These are phyloP conservation scores for Dimorphilus gyrociliatus DNA, from an alignment of 2,888 invertebrate genomes.

Conservation along the genomic window DNA sequence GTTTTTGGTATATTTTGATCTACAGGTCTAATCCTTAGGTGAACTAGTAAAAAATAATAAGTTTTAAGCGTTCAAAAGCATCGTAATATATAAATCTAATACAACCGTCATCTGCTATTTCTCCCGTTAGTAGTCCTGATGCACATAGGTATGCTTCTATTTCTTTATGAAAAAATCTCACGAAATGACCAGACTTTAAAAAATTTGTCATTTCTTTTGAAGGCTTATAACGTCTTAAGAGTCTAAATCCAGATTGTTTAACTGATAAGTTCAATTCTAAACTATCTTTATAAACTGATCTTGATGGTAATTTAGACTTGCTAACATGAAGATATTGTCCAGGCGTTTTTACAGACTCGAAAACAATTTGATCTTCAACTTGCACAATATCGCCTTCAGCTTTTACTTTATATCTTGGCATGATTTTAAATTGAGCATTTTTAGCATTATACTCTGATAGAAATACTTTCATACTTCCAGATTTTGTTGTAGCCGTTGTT, in stretches of 20 bases:
- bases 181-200: constrained; percentile 23
- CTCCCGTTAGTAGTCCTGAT: constrained; percentile 30
- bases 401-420: constrained; percentile 36
- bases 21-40: constrained; percentile 25
- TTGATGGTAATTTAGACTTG: constrained; percentile 9
- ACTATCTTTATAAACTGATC: constrained; percentile 21
- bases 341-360: constrained; percentile 32
- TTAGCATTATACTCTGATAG: constrained; percentile 22
- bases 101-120: constrained; percentile 29
- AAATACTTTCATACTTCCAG: constrained; percentile 32
- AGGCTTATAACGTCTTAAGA: constrained; percentile 25
- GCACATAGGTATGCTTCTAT: constrained; percentile 33
- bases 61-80: background rate
- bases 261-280: constrained; percentile 32
- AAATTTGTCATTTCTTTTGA: constrained; percentile 12
- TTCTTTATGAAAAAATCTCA: constrained; percentile 33
- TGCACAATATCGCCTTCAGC: constrained; percentile 34
- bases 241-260: constrained; percentile 31
- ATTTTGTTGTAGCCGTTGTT: constrained; percentile 26
- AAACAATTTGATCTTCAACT: constrained; percentile 31
- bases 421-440: constrained; percentile 29
- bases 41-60: constrained; percentile 18
- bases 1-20: constrained; percentile 30
- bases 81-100: too few relatives aligned
- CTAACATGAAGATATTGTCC: constrained; percentile 32